Conservation (phyloP, 1,140 invertebrate genomes). For the Habropoda laboriosa region DNA sequence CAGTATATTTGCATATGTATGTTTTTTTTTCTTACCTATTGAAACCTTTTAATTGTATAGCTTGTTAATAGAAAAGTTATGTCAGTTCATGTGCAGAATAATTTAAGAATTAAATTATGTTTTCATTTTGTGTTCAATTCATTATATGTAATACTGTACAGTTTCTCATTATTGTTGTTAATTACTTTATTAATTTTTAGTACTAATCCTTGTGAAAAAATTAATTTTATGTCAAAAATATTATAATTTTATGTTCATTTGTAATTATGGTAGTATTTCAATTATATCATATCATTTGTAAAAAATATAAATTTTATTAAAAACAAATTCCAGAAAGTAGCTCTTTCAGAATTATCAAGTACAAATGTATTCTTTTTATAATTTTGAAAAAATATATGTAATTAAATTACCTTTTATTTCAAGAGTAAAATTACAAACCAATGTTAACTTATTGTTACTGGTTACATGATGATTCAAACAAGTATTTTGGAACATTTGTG, state of each 20-base stretch:
- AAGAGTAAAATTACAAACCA: not conserved
- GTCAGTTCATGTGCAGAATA: not conserved
- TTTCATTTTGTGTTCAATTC: not conserved
- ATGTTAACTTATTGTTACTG: slow-evolving; percentile 18
- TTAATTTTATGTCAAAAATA: not conserved
- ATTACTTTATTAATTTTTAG: not conserved
- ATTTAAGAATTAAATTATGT: not conserved
- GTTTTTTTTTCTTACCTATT: not conserved
- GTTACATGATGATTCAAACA: slow-evolving; percentile 5
- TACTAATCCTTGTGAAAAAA: not conserved
- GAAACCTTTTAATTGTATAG: not conserved
- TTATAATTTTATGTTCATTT: slow-evolving; percentile 4
- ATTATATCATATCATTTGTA: not conserved
- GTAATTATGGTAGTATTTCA: not conserved
- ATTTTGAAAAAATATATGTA: not conserved
- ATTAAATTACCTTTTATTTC: not conserved
- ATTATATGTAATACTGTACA: not conserved
- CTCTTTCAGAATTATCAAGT: slow-evolving; percentile 24
- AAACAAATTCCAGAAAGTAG: not conserved
- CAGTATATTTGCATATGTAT: slow-evolving; percentile 23
- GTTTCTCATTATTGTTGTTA: not conserved
- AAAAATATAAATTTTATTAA: not conserved
- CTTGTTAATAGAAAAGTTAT: not conserved
- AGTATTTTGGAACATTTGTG: slow-evolving; percentile 63
- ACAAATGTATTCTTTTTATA: not conserved